phyloP scores from a whole-genome alignment of 2,888 invertebrate genomes.

The Trissolcus japonicus region DNA sequence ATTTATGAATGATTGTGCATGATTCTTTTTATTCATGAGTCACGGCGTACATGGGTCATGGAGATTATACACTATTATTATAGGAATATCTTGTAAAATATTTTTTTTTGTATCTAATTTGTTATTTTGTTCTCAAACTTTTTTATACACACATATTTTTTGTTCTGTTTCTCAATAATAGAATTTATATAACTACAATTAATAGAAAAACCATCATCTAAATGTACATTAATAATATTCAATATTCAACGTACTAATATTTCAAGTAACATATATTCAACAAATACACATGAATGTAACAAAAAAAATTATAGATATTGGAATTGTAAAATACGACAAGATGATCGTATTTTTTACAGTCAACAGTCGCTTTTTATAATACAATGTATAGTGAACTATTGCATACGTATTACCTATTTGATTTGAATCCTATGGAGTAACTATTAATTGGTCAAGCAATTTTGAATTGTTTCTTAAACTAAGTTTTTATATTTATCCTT shows the following conservation, averaged over 20 bases:
- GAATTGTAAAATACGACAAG: constrained; percentile 24
- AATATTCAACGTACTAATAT: constrained; percentile 31
- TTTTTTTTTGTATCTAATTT: constrained; percentile 32
- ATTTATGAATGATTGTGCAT: constrained; percentile 43
- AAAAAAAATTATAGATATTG: constrained; percentile 18
- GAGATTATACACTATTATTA: constrained; percentile 42
- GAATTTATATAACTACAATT: constrained; percentile 21
- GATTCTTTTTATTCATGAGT: constrained; percentile 28
- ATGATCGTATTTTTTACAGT: constrained; percentile 11
- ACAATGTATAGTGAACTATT: constrained; percentile 18
- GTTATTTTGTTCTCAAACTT: constrained; percentile 22
- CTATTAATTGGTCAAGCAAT: background rate
- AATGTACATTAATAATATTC: constrained; percentile 31
- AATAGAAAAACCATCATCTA: constrained; percentile 25
- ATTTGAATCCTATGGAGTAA: constrained; percentile 8
- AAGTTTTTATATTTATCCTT: too few species aligned
- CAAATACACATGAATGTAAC: constrained; percentile 24
- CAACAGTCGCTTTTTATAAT: constrained; percentile 22
- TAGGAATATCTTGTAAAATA: constrained; percentile 45
- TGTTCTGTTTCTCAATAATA: background rate
- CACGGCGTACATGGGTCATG: constrained; percentile 30
- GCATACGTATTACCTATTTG: constrained; percentile 4
- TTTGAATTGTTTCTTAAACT: too few species aligned
- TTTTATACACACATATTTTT: constrained; percentile 19
- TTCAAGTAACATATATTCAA: constrained; percentile 18